These are phyloP conservation scores for Patella vulgata DNA, from an alignment of 1,140 invertebrate genomes.

Conservation along the genomic window DNA sequence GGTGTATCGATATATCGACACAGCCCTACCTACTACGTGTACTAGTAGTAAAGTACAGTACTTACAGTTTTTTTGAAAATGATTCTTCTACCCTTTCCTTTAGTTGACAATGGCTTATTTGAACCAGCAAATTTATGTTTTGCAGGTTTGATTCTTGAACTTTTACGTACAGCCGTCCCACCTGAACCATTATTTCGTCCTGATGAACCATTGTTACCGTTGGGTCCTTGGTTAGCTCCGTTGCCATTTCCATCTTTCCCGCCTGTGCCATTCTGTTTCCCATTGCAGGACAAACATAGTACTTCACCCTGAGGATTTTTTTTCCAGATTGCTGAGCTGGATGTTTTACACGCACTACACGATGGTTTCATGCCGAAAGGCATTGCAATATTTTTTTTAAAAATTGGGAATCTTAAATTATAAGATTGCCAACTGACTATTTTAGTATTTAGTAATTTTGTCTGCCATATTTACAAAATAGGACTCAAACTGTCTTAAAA, in stretches of 20 bases:
- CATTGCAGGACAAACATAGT: constrained; percentile 73
- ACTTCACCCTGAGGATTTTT: constrained; percentile 73
- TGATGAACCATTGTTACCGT: constrained; percentile 27
- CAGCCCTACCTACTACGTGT: too few species aligned
- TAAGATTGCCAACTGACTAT: too few species aligned
- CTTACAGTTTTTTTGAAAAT: constrained; percentile 81
- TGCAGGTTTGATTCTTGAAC: constrained; percentile 62
- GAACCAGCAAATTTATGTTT: constrained; percentile 71
- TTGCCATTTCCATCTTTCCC: constrained; percentile 27
- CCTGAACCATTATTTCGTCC: constrained; percentile 12
- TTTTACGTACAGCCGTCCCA: constrained; percentile 58
- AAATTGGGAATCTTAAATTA: too few species aligned
- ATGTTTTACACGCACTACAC: constrained; percentile 73
- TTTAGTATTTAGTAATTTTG: too few species aligned
- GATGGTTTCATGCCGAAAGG: constrained; percentile 74
- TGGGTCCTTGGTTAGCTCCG: constrained; percentile 23
- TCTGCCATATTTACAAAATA: too few species aligned
- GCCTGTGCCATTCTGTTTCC: constrained; percentile 36
- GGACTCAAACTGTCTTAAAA: too few species aligned
- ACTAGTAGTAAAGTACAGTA: too few species aligned
- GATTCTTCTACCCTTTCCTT: constrained; percentile 79
- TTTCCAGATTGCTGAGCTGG: constrained; percentile 72
- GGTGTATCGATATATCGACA: too few species aligned
- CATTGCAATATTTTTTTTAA: constrained; percentile 68
- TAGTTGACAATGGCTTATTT: constrained; percentile 71